A percentile compares a stretch with the other conserved stretches of the same genome.
phyloP scores from a whole-genome alignment of 1,140 invertebrate genomes.

The Calosoma granatense region DNA sequence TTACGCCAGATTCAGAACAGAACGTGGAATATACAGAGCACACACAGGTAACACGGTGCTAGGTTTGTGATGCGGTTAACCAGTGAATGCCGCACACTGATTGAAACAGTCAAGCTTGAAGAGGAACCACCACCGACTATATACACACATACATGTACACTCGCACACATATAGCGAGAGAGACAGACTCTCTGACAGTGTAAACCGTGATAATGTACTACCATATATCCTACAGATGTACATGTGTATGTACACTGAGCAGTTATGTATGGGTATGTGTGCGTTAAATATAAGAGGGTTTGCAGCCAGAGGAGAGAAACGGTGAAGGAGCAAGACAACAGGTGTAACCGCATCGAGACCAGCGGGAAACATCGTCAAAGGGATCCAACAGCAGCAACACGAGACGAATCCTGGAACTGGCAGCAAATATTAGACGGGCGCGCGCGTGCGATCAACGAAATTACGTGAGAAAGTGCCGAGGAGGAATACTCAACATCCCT shows the following conservation, averaged over 20 bases:
- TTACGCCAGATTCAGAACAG: background rate
- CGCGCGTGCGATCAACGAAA: background rate
- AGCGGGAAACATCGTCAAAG: background rate
- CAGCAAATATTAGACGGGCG: background rate
- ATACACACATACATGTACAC: background rate
- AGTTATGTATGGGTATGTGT: no score
- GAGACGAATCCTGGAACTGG: background rate
- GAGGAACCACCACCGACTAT: background rate
- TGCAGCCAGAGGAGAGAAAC: background rate
- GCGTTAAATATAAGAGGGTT: background rate
- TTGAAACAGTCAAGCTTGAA: conserved; percentile 8
- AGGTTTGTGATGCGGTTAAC: conserved; percentile 2
- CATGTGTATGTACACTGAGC: no score
- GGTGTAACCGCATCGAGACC: background rate
- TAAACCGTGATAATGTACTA: no score
- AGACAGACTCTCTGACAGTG: no score
- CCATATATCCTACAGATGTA: no score
- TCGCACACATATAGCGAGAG: no score
- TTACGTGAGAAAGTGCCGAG: background rate
- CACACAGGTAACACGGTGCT: background rate
- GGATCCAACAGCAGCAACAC: background rate
- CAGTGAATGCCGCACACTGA: conserved; percentile 1
- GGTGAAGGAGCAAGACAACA: background rate
- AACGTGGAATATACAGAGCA: background rate
- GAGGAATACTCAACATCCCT: no score